Conservation (phyloP, 2,797 vertebrate species). For the Enteromius viviparus region DNA sequence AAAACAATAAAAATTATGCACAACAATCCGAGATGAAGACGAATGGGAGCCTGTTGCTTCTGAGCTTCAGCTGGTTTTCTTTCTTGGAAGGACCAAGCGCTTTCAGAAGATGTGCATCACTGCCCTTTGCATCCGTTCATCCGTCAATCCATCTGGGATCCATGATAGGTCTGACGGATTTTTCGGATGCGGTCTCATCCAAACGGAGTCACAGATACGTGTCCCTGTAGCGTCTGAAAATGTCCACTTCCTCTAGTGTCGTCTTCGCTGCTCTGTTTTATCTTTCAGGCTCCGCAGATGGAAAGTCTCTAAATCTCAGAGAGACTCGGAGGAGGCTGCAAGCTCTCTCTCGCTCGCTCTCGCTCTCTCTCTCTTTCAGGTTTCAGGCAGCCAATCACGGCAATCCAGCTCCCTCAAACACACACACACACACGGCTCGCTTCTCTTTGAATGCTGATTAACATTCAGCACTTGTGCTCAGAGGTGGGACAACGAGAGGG, state of each 20-base stretch:
- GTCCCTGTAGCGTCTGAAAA: not conserved
- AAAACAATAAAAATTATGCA: not conserved
- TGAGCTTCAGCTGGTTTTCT: constrained; percentile 52
- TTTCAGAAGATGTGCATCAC: constrained; percentile 47
- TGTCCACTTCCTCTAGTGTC: not conserved
- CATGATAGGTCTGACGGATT: not conserved
- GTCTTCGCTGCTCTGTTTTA: constrained; percentile 21
- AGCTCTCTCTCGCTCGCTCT: constrained; percentile 59
- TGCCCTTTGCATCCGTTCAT: constrained; percentile 53
- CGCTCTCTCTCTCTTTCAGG: constrained; percentile 61
- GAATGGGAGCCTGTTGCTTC: constrained; percentile 68
- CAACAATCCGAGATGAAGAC: not conserved
- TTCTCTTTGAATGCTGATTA: constrained; percentile 65
- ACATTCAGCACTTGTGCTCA: constrained; percentile 68
- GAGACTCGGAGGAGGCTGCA: constrained; percentile 67
- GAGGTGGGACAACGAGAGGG: constrained; percentile 47
- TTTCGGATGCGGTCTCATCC: not conserved
- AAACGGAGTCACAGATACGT: not conserved
- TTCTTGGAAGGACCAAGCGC: constrained; percentile 2
- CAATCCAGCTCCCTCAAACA: constrained; percentile 61
- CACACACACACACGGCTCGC: constrained; percentile 44
- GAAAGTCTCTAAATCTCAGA: constrained; percentile 67
- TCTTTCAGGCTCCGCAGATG: constrained; percentile 58
- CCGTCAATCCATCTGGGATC: constrained; percentile 47
- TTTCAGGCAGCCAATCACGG: constrained; percentile 77